These are phyloP conservation scores for Rousettus madagascariensis DNA, from an alignment of 2,797 vertebrate species.

Conservation along the genomic window DNA sequence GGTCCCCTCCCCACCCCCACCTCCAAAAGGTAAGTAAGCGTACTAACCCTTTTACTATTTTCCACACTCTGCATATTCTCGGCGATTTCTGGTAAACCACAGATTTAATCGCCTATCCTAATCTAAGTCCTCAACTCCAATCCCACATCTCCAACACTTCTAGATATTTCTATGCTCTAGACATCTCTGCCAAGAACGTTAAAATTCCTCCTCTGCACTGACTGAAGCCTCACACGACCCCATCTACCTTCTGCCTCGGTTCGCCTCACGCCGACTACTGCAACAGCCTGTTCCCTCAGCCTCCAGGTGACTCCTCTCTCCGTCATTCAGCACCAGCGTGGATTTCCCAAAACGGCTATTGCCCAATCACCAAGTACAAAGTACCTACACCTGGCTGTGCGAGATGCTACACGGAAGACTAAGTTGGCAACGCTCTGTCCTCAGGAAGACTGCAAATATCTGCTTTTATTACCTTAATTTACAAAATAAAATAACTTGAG, in stretches of 20 bases:
- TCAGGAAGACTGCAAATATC: background rate
- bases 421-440: background rate
- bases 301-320: background rate
- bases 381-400: background rate
- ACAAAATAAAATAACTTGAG: background rate
- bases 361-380: background rate
- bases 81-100: background rate
- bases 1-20: background rate
- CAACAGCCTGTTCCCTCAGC: background rate
- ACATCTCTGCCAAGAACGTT: background rate
- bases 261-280: background rate
- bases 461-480: background rate
- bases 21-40: background rate
- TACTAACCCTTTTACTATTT: background rate
- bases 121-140: background rate
- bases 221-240: background rate
- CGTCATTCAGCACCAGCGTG: background rate
- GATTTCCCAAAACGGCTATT: background rate
- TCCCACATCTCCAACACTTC: background rate
- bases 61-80: background rate
- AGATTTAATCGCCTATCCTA: background rate
- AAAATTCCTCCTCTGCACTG: background rate
- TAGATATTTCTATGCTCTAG: background rate
- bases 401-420: background rate
- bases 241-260: background rate